Evolutionary conservation across 2,113 vertebrate species (phyloP), one percentile per base, ranked within the genome.

Genomic region (Erythrolamprus reginae): DNA sequence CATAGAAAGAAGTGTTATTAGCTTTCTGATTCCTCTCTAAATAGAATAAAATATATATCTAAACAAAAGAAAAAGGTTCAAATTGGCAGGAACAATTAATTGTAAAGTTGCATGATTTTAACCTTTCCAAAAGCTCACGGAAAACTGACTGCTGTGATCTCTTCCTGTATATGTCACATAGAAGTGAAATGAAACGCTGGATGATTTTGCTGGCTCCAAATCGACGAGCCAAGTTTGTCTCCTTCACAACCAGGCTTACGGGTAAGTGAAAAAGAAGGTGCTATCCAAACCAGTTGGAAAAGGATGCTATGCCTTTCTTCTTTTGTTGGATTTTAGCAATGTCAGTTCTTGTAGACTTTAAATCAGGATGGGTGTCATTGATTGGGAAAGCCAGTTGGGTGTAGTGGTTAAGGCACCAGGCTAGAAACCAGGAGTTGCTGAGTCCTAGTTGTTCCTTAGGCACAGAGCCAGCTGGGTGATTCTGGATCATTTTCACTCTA

Each of bases 111-210:
- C 7, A 10, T 13, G 4, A n/a, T 26, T 24, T 42, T 26, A 28
- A 17, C 7, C 23, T 24, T 61, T 21, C 21, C 19, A 50, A 77
- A 82, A 5, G 6, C 26, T 4, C 6, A 38, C 51, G 52, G 51
- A 58, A 88, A 83, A 26, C 28, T 95, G 55, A 92, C 0, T 0
- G 50, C 77, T 77, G 53, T 0, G 1, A 2, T 94, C 5, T 96
- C 26, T 92, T 26, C 90, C 55, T 38, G 50, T 0, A 26, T 13
- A 10, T n/a, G 26, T 28, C n/a, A 89, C 48, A 91, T 95, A 99
- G 99, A 98, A 99, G 98, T 0, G 98, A 99, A 93, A 99, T 99
- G 97, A 98, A 98, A 85, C 98, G 99, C 17, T 99, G 99, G 99
- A 98, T 99, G 95, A 98, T 98, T 84, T 98, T 98, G 0, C 97